Evolutionary conservation across 2,888 invertebrate species (phyloP).

Genomic region (Lepidocyrtoides sp.): DNA sequence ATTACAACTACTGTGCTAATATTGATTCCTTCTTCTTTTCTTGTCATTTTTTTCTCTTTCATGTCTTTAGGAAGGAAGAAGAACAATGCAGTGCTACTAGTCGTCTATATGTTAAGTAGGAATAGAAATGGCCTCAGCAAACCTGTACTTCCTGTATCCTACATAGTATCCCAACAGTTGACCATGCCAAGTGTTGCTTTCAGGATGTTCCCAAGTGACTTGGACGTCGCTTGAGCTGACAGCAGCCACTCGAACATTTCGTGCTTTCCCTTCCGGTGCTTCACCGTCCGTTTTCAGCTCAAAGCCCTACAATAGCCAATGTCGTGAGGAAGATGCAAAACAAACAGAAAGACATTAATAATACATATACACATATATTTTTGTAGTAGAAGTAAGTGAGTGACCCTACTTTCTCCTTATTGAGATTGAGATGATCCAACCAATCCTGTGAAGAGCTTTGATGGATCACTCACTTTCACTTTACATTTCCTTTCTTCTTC

Average conservation of each 20-base stretch:
- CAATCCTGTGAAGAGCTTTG: background rate
- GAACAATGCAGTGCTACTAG: background rate
- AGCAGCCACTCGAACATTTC: constrained; percentile 86
- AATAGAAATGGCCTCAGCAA: constrained; percentile 2
- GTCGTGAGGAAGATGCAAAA: constrained; percentile 23
- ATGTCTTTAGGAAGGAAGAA: background rate
- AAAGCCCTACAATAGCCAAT: constrained; percentile 77
- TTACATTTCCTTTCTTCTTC: background rate
- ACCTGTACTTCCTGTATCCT: constrained; percentile 85
- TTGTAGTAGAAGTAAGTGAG: background rate
- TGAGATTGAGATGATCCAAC: background rate
- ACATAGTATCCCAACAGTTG: constrained; percentile 86
- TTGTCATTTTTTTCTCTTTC: constrained; percentile 1
- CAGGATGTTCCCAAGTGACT: constrained; percentile 86
- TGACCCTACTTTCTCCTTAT: background rate
- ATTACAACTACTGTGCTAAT: background rate
- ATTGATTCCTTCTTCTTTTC: constrained; percentile 38
- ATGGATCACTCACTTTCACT: background rate
- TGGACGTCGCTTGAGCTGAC: constrained; percentile 86
- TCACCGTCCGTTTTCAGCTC: constrained; percentile 85
- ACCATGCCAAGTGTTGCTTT: constrained; percentile 86
- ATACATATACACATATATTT: constrained; percentile 1
- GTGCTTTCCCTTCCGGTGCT: constrained; percentile 86
- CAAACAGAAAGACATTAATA: background rate
- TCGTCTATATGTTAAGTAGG: background rate